phyloP scores from a whole-genome alignment of 2,797 vertebrate genomes.

The Helicolenus hilgendorfi region DNA sequence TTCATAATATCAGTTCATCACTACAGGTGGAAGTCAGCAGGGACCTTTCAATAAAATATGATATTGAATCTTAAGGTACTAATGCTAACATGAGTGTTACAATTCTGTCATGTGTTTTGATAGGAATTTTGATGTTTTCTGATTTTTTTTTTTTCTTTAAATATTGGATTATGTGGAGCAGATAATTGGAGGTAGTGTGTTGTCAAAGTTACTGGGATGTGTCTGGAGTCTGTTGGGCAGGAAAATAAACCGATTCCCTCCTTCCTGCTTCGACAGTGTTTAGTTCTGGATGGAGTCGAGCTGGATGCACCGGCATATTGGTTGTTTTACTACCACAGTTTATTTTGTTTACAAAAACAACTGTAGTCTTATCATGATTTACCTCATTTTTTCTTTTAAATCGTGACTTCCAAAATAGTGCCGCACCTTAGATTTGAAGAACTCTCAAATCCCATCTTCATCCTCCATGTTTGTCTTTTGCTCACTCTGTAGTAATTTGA shows the following conservation, averaged over 20 bases:
- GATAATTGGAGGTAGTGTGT: not conserved
- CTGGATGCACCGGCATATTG: not conserved
- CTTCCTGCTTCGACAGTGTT: not conserved
- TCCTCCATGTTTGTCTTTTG: not conserved
- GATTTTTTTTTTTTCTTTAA: not conserved
- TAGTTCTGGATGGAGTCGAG: not conserved
- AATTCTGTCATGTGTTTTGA: not conserved
- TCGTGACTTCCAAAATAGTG: not conserved
- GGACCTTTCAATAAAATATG: not conserved
- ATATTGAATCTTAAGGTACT: not conserved
- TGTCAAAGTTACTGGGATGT: not conserved
- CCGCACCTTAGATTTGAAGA: not conserved
- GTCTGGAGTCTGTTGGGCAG: not conserved
- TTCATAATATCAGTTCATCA: not conserved
- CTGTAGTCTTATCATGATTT: not conserved
- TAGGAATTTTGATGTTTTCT: not conserved
- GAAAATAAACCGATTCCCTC: constrained; percentile 3
- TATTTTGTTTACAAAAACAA: not conserved
- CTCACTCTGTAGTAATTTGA: not conserved
- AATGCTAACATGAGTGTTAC: not conserved
- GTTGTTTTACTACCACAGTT: not conserved
- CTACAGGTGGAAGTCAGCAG: not conserved
- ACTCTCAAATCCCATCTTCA: not conserved
- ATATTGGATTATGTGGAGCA: not conserved
- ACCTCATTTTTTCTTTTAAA: not conserved